Conservation (phyloP, 2,888 invertebrate species). For the Diogma glabrata region DNA sequence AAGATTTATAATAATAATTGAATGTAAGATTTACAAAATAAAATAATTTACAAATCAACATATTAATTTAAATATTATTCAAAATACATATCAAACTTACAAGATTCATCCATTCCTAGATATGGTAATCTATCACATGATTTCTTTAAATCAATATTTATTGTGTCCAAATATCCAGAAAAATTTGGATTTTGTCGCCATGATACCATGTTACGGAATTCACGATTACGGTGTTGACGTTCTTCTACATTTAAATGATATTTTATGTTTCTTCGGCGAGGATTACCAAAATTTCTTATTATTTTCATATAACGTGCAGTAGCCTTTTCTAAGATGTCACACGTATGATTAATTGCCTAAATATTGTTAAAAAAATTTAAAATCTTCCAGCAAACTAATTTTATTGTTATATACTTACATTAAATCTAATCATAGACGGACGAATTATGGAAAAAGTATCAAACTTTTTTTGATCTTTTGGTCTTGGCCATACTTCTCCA, state of each 20-base stretch:
- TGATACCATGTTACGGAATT: background rate
- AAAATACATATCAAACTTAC: slow-evolving; percentile 46
- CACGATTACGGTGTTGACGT: background rate
- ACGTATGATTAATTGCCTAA: slow-evolving; percentile 37
- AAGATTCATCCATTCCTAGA: slow-evolving; percentile 63
- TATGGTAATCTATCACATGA: slow-evolving; percentile 55
- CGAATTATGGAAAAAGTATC: slow-evolving; percentile 38
- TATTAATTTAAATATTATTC: too few species aligned
- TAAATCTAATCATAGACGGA: slow-evolving; percentile 40
- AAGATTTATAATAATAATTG: too few species aligned
- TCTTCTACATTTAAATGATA: background rate
- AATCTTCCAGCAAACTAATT: background rate
- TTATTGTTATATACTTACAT: slow-evolving; percentile 32
- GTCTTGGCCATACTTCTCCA: slow-evolving; percentile 58
- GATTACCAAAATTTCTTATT: slow-evolving; percentile 14
- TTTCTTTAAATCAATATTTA: slow-evolving; percentile 44
- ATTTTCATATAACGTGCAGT: slow-evolving; percentile 42
- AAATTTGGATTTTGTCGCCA: slow-evolving; percentile 17
- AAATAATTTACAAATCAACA: too few species aligned
- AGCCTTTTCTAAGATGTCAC: slow-evolving; percentile 45
- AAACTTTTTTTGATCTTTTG: slow-evolving; percentile 40
- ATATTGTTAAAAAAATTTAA: slow-evolving; percentile 9
- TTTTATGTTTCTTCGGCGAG: background rate
- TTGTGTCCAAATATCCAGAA: slow-evolving; percentile 19
- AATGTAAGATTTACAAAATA: too few species aligned